A percentile compares a stretch with the other conserved stretches of the same genome.
phyloP scores from a whole-genome alignment of 2,888 invertebrate species.

The Gandaritis pyraliata region DNA sequence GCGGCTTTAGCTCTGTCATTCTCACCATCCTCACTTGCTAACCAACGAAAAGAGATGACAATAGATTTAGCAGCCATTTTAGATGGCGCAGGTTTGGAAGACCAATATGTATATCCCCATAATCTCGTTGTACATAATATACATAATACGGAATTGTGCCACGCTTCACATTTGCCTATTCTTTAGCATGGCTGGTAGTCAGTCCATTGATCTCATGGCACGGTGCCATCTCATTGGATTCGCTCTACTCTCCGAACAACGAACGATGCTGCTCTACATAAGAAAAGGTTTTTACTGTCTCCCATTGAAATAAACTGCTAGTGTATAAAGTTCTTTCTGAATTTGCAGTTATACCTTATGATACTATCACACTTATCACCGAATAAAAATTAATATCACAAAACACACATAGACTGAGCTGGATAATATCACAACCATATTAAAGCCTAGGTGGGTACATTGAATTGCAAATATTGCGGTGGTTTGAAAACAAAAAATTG shows the following conservation, averaged over 20 bases:
- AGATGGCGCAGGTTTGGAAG: too few relatives aligned
- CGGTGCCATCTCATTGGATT: constrained; percentile 43
- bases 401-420: too few relatives aligned
- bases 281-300: constrained; percentile 40
- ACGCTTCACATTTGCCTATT: constrained; percentile 36
- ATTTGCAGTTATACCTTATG: constrained; percentile 1
- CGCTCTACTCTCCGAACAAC: constrained; percentile 43
- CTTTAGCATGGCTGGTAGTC: constrained; percentile 38
- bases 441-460: neutral
- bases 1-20: too few relatives aligned
- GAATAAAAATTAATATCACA: too few relatives aligned
- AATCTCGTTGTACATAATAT: constrained; percentile 10
- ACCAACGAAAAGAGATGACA: too few relatives aligned
- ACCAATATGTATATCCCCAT: too few relatives aligned
- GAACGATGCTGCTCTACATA: constrained; percentile 45
- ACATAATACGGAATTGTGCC: constrained; percentile 30
- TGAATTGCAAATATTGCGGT: neutral
- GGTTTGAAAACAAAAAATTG: neutral
- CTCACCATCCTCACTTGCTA: too few relatives aligned
- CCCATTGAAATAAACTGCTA: constrained; percentile 36
- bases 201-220: constrained; percentile 46
- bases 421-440: neutral
- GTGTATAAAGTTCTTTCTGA: constrained; percentile 13
- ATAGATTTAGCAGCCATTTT: too few relatives aligned
- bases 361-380: neutral